phyloP scores from a whole-genome alignment of 2,888 invertebrate genomes.

The Ophonus ardosiacus region DNA sequence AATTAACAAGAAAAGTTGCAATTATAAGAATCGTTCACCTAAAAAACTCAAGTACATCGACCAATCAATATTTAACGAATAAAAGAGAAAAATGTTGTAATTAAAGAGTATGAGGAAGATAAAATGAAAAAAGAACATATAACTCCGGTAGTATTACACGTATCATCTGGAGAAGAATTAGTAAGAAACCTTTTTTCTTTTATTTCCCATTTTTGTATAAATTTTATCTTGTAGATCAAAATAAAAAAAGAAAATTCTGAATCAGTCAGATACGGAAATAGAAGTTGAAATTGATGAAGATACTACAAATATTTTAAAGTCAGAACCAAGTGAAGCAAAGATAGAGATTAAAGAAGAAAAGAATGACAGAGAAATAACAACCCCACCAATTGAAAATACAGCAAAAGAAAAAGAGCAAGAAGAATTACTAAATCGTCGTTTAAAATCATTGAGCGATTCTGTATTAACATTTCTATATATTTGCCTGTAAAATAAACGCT shows the following conservation, averaged over 20 bases:
- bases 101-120: conserved; percentile 52
- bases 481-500: conserved; percentile 61
- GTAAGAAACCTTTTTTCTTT: too few species aligned
- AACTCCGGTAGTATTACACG: conserved; percentile 23
- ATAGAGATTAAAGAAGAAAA: conserved; percentile 63
- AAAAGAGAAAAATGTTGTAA: conserved; percentile 63
- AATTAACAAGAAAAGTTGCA: conserved; percentile 27
- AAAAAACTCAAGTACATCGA: conserved; percentile 31
- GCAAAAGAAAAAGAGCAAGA: conserved; percentile 9
- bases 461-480: conserved; percentile 66
- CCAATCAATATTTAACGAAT: conserved; percentile 25
- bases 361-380: conserved; percentile 12
- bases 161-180: conserved; percentile 46
- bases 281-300: conserved; percentile 81
- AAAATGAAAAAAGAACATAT: conserved; percentile 46
- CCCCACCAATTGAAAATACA: neutral
- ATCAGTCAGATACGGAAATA: conserved; percentile 75
- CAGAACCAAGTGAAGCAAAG: conserved; percentile 58
- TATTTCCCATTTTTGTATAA: too few species aligned
- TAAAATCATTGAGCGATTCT: conserved; percentile 65
- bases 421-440: conserved; percentile 22
- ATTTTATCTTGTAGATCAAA: too few species aligned
- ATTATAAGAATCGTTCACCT: conserved; percentile 2
- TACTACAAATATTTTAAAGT: conserved; percentile 69
- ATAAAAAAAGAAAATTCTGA: conserved; percentile 72